Base-by-base conservation (phyloP, 2,888 invertebrate genomes). In the Leptinotarsa juncta region DNA sequence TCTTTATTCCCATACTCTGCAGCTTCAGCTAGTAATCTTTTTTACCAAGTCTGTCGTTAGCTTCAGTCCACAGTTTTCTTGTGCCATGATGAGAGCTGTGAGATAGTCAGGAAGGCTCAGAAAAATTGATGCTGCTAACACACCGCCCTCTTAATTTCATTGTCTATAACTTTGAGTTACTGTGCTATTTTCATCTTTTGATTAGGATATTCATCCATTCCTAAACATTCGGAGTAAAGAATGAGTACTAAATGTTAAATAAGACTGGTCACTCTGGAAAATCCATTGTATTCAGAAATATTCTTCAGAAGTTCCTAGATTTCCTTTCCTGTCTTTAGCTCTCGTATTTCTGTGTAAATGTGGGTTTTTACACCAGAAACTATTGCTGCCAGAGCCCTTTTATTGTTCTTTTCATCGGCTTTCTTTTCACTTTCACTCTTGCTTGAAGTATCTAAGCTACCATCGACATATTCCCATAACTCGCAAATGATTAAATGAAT, bases 401-500 rank as follows among this genome's bases (percentile, higher is more conserved):
- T 66, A 14, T 14, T 66, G 50, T 48, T 71, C 32, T 62, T 62
- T 20, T 26, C 49, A 32, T 60, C 20, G 14, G 20, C 16, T 16
- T 1, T 50, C 16, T 50, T 14, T 12, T 50, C 15, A 50, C 50
- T 50, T 14, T 16, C 50, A 32, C 7, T 32, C 32, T 1, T 10
- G 32, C 32, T 7, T 32, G 5, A 32, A 32, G 32, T 5, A 50
- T 50, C 16, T 50, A 4, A 20, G 15, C 12, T 71, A 4, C 71
- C 48, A 65, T 71, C 48, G 18, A 65, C n/a, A 65, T 65, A 71
- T 23, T 71, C 65, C 65, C 18, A 72, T 57, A 71, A 55, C 26
- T 65, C 53, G 51, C 55, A 65, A 32, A 60, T 48, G 1, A 70
- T 57, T 3, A 60, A 65, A 55, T 48, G 18, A 65, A 57, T 66